These are phyloP conservation scores for Hydractinia echinata DNA, from an alignment of 30 jellyfish, hydroid and myxozoan genomes.

Conservation along the genomic window DNA sequence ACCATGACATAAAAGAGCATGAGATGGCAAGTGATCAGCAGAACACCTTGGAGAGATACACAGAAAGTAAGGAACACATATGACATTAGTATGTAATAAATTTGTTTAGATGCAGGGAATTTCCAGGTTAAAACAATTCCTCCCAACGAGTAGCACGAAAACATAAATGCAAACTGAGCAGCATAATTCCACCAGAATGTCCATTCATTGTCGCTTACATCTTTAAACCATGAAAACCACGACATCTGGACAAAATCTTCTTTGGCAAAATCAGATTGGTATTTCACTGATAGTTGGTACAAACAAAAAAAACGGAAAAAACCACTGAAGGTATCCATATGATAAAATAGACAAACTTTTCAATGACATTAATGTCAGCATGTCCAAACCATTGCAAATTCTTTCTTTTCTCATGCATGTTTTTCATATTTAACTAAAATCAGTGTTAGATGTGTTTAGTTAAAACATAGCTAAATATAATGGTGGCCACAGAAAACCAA, in stretches of 20 bases:
- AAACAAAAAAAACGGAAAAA: neutral
- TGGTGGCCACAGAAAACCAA: no score
- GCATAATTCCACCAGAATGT: neutral
- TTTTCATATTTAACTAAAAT: no score
- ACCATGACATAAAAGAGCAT: neutral
- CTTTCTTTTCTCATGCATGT: no score
- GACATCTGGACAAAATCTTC: neutral
- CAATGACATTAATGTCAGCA: neutral
- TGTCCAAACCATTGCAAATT: no score
- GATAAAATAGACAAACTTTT: neutral
- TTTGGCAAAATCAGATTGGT: neutral
- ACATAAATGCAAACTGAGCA: neutral
- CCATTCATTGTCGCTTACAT: neutral
- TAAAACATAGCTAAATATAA: no score
- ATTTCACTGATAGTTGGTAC: neutral
- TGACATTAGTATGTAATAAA: neutral
- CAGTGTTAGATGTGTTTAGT: no score
- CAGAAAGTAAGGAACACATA: neutral
- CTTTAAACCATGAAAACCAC: neutral
- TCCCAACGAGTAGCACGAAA: neutral
- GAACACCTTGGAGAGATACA: neutral
- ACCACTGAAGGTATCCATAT: slow-evolving; percentile 1
- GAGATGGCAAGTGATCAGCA: neutral
- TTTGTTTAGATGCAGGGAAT: neutral
- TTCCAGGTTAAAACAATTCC: neutral